These are phyloP conservation scores for Noctua pronuba DNA, from an alignment of 2,888 invertebrate species.

Conservation along the genomic window DNA sequence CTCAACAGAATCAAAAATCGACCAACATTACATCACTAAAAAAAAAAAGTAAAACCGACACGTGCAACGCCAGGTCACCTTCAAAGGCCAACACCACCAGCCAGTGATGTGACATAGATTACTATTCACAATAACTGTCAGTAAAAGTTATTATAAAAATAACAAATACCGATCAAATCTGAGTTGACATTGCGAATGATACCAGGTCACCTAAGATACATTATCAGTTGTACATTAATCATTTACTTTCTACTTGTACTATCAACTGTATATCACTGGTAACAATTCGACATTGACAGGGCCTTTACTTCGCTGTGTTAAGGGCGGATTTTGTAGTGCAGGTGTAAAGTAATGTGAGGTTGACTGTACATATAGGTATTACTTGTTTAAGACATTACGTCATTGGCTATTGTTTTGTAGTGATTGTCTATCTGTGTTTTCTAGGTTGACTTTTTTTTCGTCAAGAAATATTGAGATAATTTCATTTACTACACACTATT, in stretches of 20 bases:
- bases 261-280: not conserved
- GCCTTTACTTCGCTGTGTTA: not conserved
- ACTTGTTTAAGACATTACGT: conserved; percentile 48
- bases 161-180: conserved; percentile 62
- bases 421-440: conserved; percentile 18
- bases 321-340: conserved; percentile 2
- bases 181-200: conserved; percentile 61
- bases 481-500: not conserved
- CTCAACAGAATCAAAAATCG: not conserved
- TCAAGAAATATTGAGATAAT: not conserved
- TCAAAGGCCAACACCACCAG: conserved; percentile 41
- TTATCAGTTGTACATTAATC: conserved; percentile 50
- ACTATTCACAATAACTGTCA: conserved; percentile 36
- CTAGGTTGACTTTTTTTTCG: not conserved
- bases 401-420: conserved; percentile 13
- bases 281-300: not conserved
- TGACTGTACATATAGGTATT: conserved; percentile 44
- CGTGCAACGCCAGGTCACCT: conserved; percentile 49
- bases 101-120: conserved; percentile 54
- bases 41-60: not conserved
- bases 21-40: not conserved
- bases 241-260: conserved; percentile 60
- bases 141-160: conserved; percentile 52
- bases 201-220: conserved; percentile 62
- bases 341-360: not conserved